Evolutionary conservation across 2,113 vertebrate genomes (phyloP).

Genomic region (Proterorhinus semilunaris): DNA sequence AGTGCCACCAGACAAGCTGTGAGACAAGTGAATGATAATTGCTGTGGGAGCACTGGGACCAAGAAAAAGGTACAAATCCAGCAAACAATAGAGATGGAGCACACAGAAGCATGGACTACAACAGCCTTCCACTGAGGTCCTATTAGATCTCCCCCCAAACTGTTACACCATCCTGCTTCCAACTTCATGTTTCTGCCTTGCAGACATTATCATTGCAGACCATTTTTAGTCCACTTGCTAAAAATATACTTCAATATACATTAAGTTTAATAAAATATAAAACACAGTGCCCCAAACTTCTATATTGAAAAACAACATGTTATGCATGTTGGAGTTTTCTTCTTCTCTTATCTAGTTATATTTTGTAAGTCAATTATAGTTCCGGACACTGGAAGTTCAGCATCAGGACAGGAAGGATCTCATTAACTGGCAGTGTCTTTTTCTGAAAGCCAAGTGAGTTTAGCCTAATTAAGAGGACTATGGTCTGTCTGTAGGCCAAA

Average conservation of each 20-base stretch:
- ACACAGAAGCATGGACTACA: conserved; percentile 54
- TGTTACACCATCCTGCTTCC: conserved; percentile 44
- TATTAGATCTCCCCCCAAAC: conserved; percentile 77
- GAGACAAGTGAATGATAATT: conserved; percentile 87
- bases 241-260: too few species aligned
- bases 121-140: conserved; percentile 77
- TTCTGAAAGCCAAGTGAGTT: conserved; percentile 43
- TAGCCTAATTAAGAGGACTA: conserved; percentile 58
- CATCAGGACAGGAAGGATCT: conserved; percentile 58
- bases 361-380: not conserved
- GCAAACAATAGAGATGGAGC: conserved; percentile 61
- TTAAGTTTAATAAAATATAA: too few species aligned
- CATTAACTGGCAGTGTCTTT: conserved; percentile 49
- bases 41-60: conserved; percentile 80
- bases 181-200: conserved; percentile 18
- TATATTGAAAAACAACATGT: not conserved
- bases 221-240: too few species aligned
- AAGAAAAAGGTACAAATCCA: conserved; percentile 73
- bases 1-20: conserved; percentile 60
- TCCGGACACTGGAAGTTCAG: conserved; percentile 38
- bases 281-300: not conserved
- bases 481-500: conserved; percentile 62
- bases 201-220: not conserved
- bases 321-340: not conserved
- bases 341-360: not conserved